These are phyloP conservation scores for Crypturellus tataupa DNA, from an alignment of 2,797 vertebrate species.

Conservation along the genomic window DNA sequence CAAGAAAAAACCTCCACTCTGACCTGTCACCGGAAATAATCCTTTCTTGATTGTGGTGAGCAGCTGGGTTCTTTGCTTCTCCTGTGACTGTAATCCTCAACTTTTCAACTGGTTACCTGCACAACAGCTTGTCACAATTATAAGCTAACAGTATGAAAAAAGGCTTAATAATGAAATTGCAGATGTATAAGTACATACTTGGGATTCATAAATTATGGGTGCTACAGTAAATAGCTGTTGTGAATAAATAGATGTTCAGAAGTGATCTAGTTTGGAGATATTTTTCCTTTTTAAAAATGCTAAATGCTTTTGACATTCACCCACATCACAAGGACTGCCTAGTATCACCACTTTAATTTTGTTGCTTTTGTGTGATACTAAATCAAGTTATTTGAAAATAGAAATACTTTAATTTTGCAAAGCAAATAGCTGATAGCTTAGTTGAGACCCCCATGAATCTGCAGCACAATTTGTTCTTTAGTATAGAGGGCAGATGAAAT, in stretches of 20 bases:
- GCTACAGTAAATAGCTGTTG: neutral
- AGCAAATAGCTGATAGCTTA: slow-evolving; percentile 31
- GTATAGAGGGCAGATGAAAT: neutral
- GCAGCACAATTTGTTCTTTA: neutral
- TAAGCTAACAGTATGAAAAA: neutral
- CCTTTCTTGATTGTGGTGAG: slow-evolving; percentile 16
- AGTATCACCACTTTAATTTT: neutral
- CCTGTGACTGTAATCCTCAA: neutral
- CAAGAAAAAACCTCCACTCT: slow-evolving; percentile 36
- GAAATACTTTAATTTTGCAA: slow-evolving; percentile 41
- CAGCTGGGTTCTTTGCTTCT: slow-evolving; percentile 45
- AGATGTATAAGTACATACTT: slow-evolving; percentile 20
- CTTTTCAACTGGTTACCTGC: slow-evolving; percentile 19
- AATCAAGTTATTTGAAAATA: slow-evolving; percentile 2
- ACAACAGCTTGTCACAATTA: neutral
- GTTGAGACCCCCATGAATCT: slow-evolving; percentile 2
- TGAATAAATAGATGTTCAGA: slow-evolving; percentile 14
- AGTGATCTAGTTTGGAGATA: neutral
- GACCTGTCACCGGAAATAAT: slow-evolving; percentile 56
- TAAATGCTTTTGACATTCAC: slow-evolving; percentile 38
- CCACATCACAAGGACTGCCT: neutral
- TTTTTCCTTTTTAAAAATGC: neutral
- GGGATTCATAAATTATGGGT: slow-evolving; percentile 29
- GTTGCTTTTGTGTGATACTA: slow-evolving; percentile 13
- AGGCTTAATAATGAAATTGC: slow-evolving; percentile 24